Conservation (phyloP, 2,888 invertebrate genomes). For the Slavum lentiscoides region DNA sequence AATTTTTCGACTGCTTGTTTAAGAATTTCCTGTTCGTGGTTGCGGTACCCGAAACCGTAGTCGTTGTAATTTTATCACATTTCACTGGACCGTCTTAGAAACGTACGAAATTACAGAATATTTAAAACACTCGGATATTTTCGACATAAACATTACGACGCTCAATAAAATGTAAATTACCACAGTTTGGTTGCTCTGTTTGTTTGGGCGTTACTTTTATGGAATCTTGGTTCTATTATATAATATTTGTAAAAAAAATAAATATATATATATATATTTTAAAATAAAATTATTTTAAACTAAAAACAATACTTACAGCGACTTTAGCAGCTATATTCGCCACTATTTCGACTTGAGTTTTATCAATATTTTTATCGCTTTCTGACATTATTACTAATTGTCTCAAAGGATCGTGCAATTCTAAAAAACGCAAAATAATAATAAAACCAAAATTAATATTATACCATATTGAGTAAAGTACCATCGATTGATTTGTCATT, state of each 20-base stretch:
- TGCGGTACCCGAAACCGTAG: not conserved
- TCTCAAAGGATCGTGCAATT: constrained; percentile 58
- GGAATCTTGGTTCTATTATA: constrained; percentile 32
- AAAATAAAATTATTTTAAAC: not conserved
- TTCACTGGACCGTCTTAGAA: not conserved
- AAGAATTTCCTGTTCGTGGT: constrained; percentile 13
- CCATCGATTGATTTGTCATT: constrained; percentile 39
- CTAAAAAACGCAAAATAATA: not conserved
- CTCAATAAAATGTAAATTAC: not conserved
- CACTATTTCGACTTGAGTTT: constrained; percentile 56
- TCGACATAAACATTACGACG: not conserved
- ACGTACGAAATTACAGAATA: not conserved
- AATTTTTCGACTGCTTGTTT: constrained; percentile 41
- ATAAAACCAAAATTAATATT: not conserved
- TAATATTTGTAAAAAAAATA: not conserved
- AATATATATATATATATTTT: not conserved
- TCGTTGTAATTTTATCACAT: not conserved
- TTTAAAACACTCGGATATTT: not conserved
- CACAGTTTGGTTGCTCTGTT: not conserved
- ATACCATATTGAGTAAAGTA: not conserved
- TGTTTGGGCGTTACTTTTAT: constrained; percentile 9
- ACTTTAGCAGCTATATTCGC: constrained; percentile 56
- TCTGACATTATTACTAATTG: constrained; percentile 58
- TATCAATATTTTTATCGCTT: constrained; percentile 58
- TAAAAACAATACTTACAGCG: constrained; percentile 17